Percentiles rank a stretch among this genome's conserved stretches.
These are phyloP conservation scores for Helicoverpa armigera DNA, from an alignment of 1,140 invertebrate genomes.

Conservation along the genomic window DNA sequence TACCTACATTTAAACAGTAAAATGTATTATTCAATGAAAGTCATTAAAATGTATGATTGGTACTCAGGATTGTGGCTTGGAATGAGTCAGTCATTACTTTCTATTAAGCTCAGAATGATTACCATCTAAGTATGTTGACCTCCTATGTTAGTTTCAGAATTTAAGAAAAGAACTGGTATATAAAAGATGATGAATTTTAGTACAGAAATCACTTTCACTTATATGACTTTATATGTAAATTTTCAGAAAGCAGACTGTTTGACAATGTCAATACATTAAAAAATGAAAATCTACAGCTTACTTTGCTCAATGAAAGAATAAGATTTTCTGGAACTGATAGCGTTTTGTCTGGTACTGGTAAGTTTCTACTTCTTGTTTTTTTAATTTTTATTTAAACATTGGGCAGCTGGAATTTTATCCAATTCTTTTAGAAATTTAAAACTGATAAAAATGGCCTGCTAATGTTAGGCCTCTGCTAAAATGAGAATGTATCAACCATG, in stretches of 20 bases:
- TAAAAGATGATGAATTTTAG: too few relatives aligned
- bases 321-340: conserved; percentile 86
- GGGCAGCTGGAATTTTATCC: background rate
- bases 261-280: conserved; percentile 93
- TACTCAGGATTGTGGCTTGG: background rate
- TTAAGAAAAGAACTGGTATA: too few relatives aligned
- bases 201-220: too few relatives aligned
- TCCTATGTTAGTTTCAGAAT: too few relatives aligned
- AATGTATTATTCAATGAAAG: conserved; percentile 14
- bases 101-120: background rate
- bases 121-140: too few relatives aligned
- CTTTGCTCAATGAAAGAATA: conserved; percentile 94
- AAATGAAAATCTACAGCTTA: conserved; percentile 94
- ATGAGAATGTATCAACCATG: background rate
- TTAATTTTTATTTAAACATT: too few relatives aligned
- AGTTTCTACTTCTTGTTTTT: conserved; percentile 44
- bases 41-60: background rate
- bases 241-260: conserved; percentile 95
- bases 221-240: conserved; percentile 54
- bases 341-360: conserved; percentile 71
- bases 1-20: conserved; percentile 19
- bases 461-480: too few relatives aligned
- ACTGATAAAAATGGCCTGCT: too few relatives aligned
- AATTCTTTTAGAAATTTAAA: background rate
- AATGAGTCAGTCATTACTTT: background rate